Percentiles rank a stretch among this genome's conserved stretches.
phyloP scores from a whole-genome alignment of 2,797 vertebrate species.

The Danio kyathit region DNA sequence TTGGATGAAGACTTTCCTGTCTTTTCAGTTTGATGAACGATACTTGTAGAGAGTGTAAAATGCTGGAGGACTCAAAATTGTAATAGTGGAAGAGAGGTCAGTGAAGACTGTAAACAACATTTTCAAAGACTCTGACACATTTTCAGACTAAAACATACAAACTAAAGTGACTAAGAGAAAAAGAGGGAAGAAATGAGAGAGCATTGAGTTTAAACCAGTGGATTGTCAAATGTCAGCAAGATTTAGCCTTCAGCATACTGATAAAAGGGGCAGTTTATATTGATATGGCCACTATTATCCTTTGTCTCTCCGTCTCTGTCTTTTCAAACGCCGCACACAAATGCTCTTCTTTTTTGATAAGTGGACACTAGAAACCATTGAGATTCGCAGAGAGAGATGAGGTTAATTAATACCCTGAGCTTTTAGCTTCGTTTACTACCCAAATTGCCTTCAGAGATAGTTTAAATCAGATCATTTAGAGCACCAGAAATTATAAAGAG shows the following conservation, averaged over 20 bases:
- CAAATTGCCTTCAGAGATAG: conserved; percentile 75
- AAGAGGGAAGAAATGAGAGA: not conserved
- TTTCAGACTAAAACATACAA: not conserved
- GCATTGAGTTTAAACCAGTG: conserved; percentile 58
- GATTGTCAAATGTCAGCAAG: conserved; percentile 66
- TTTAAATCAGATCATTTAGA: conserved; percentile 44
- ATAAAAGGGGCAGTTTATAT: conserved; percentile 60
- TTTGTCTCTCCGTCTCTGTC: conserved; percentile 34
- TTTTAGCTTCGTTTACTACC: conserved; percentile 75
- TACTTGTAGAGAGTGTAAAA: not conserved
- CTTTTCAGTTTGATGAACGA: conserved; percentile 12
- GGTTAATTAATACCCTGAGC: conserved; percentile 77
- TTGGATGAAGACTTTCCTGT: conserved; percentile 15
- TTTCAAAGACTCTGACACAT: not conserved
- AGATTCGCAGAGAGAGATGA: conserved; percentile 72
- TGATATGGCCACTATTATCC: conserved; percentile 54
- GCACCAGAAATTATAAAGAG: not conserved
- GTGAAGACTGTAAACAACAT: not conserved
- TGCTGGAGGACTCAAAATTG: not conserved
- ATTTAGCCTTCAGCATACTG: conserved; percentile 60
- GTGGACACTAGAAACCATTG: conserved; percentile 55
- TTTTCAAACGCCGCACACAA: conserved; percentile 22
- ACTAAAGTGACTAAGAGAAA: not conserved
- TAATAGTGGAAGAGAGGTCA: not conserved
- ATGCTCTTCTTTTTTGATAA: conserved; percentile 59